Evolutionary conservation across 2,797 vertebrate species (phyloP), one percentile per base, ranked within the genome.

Genomic region (Ctenosaura bakeri): DNA sequence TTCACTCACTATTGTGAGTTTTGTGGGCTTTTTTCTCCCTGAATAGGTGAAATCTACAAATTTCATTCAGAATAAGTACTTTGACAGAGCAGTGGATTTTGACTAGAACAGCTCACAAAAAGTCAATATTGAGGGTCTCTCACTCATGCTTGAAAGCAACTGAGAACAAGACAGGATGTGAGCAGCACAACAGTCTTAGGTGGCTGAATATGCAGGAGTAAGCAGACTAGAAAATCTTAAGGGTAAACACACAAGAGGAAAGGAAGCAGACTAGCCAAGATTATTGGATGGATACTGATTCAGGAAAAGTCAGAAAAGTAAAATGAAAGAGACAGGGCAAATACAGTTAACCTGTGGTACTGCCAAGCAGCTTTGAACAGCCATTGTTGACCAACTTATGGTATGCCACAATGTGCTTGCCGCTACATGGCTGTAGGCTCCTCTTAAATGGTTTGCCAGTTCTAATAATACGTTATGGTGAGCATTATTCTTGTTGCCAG

Each of bases 81-180:
- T 80, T 52, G 1, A 14, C 16, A 24, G 29, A 18, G 16, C 29
- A 56, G 54, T 22, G 20, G 22, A 92, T 73, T 82, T 93, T 83
- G 16, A 46, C 32, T 78, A 64, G 74, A 88, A 73, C 91, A 79
- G 92, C 59, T 93, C 89, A 89, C 62, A 38, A 71, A 93, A 94
- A 74, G 86, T 78, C 29, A 24, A 50, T 88, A 79, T 90, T 64
- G 86, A 66, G 38, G 62, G 1, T 91, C 92, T 90, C 3, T 20
- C 35, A 46, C 86, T 71, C 62, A 74, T 93, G 32, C 89, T 77
- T 88, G 78, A 92, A 93, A 94, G 38, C 90, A 91, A 81, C 83
- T 1, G 1, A 84, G 92, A 29, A 9, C 20, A 35, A 85, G 38
- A 2, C 89, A 85, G 0, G 1, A 91, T 89, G 83, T 46, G 59